Conservation (phyloP, 2,797 vertebrate genomes). For the Sebastes itinus region DNA sequence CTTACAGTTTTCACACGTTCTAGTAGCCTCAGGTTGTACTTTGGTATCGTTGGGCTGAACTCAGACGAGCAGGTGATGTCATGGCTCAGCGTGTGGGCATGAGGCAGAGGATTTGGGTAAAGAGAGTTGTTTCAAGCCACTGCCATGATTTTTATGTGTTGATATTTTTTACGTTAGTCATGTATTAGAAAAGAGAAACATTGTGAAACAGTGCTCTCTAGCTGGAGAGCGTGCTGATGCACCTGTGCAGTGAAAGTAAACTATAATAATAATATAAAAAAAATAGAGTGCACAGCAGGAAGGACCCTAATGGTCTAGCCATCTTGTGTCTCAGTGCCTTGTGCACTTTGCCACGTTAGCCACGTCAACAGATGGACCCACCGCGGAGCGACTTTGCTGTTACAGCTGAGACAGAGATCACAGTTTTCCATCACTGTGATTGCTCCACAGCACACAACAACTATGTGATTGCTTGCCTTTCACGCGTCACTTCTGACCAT, state of each 20-base stretch:
- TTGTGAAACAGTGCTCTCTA: conserved; percentile 23
- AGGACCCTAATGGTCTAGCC: conserved; percentile 26
- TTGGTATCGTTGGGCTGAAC: neutral
- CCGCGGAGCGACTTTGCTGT: conserved; percentile 72
- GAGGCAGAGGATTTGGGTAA: neutral
- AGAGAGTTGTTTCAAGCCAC: neutral
- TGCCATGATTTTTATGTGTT: neutral
- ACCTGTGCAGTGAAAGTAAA: conserved; percentile 38
- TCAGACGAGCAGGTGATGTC: conserved; percentile 27
- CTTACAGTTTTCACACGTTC: conserved; percentile 69
- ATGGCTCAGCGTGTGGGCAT: neutral
- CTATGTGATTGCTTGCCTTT: conserved; percentile 43
- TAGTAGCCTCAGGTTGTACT: conserved; percentile 24
- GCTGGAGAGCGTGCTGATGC: conserved; percentile 49
- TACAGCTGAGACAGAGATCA: conserved; percentile 71
- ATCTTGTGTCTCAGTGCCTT: conserved; percentile 20
- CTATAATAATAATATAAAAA: conserved; percentile 19
- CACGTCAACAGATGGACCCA: conserved; percentile 73
- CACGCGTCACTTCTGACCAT: conserved; percentile 61
- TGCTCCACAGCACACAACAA: conserved; percentile 24
- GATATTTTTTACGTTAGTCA: neutral
- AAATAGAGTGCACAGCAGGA: conserved; percentile 33
- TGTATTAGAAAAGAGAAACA: neutral
- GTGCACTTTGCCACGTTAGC: conserved; percentile 57
- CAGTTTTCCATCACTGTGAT: conserved; percentile 56